phyloP scores from a whole-genome alignment of 2,888 invertebrate genomes.

The Zele albiditarsus region DNA sequence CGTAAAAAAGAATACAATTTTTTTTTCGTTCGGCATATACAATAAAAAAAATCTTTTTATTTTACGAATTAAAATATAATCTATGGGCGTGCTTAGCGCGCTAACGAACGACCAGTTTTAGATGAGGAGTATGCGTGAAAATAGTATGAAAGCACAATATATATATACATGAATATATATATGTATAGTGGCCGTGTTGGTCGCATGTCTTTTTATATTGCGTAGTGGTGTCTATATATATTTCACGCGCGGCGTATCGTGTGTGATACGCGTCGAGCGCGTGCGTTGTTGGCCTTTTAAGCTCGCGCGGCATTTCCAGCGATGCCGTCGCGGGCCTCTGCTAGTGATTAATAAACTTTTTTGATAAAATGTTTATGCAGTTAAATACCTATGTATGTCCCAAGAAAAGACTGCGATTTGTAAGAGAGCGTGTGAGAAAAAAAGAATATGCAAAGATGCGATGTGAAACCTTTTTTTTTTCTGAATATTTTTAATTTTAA shows the following conservation, averaged over 20 bases:
- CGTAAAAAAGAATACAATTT: slow-evolving; percentile 18
- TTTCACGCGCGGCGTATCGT: slow-evolving; percentile 54
- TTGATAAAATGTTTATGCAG: slow-evolving; percentile 44
- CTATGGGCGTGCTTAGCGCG: slow-evolving; percentile 50
- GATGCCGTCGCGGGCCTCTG: slow-evolving; percentile 48
- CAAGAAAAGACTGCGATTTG: slow-evolving; percentile 55
- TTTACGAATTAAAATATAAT: slow-evolving; percentile 29
- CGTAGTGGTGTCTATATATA: slow-evolving; percentile 40
- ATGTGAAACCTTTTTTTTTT: not conserved
- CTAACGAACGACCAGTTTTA: slow-evolving; percentile 49
- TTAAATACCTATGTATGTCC: slow-evolving; percentile 50
- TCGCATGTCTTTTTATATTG: slow-evolving; percentile 13
- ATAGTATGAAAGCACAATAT: slow-evolving; percentile 23
- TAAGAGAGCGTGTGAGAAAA: slow-evolving; percentile 23
- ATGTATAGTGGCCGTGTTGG: slow-evolving; percentile 15
- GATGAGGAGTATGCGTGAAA: slow-evolving; percentile 19
- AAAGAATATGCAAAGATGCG: slow-evolving; percentile 31
- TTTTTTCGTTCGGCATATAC: slow-evolving; percentile 33
- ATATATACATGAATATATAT: slow-evolving; percentile 5
- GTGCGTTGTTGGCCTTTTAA: slow-evolving; percentile 55
- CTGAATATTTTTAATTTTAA: not conserved
- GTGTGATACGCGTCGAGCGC: slow-evolving; percentile 52
- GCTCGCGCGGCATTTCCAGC: slow-evolving; percentile 51
- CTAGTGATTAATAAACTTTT: slow-evolving; percentile 37
- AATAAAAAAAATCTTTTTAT: slow-evolving; percentile 18